Conservation (phyloP, 1,140 invertebrate genomes). For the Cepaea nemoralis region DNA sequence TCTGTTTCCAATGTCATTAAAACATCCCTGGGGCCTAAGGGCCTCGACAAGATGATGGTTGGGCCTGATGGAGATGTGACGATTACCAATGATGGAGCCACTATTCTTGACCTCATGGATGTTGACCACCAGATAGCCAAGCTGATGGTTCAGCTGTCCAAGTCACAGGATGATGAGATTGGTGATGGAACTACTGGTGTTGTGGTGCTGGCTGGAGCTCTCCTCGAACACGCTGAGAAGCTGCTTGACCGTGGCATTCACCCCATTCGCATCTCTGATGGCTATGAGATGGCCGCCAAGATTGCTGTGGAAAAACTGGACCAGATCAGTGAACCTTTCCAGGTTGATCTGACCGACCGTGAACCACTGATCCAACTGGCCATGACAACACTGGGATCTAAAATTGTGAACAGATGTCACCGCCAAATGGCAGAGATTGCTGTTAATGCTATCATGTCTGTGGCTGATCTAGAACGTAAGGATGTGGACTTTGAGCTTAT, state of each 20-base stretch:
- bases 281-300: conserved; percentile 96
- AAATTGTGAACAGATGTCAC: conserved; percentile 86
- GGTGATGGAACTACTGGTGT: conserved; percentile 99
- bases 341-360: conserved; percentile 82
- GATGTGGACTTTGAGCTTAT: conserved; percentile 99
- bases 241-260: conserved; percentile 97
- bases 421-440: conserved; percentile 99
- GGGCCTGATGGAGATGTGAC: conserved; percentile 97
- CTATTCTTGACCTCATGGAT: conserved; percentile 98
- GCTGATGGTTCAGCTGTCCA: conserved; percentile 96
- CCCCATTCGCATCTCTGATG: conserved; percentile 98
- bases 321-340: conserved; percentile 89
- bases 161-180: conserved; percentile 99
- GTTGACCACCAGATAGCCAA: conserved; percentile 98
- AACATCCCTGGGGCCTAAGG: conserved; percentile 95
- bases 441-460: conserved; percentile 93
- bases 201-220: conserved; percentile 90
- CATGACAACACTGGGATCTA: conserved; percentile 99
- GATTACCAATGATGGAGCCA: conserved; percentile 99
- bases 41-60: conserved; percentile 81
- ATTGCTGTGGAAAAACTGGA: conserved; percentile 90
- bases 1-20: conserved; percentile 90
- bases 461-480: conserved; percentile 91
- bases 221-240: conserved; percentile 94
- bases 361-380: conserved; percentile 94